Conservation (phyloP, 2,888 invertebrate genomes). For the Lycophotia porphyrea region DNA sequence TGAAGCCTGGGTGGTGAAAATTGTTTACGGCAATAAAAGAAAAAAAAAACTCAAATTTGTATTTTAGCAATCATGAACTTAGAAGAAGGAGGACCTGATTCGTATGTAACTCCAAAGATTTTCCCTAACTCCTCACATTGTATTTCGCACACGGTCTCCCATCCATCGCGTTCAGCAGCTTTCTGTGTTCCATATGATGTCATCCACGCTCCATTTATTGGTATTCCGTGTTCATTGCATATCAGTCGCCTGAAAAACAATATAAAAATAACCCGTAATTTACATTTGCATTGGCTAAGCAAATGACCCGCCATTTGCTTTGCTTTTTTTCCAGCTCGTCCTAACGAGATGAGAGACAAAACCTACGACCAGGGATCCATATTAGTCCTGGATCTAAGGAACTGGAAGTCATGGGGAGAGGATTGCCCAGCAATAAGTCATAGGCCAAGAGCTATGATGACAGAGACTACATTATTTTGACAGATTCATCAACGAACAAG, state of each 20-base stretch:
- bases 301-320: background rate
- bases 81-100: constrained; percentile 61
- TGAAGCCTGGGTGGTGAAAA: background rate
- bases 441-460: background rate
- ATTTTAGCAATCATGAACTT: constrained; percentile 56
- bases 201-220: constrained; percentile 65
- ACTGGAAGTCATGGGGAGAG: background rate
- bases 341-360: background rate
- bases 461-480: background rate
- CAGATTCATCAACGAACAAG: background rate
- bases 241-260: constrained; percentile 67
- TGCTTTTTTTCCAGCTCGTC: background rate
- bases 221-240: constrained; percentile 69
- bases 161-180: constrained; percentile 65
- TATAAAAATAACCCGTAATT: too few relatives aligned
- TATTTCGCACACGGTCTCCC: constrained; percentile 58
- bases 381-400: background rate
- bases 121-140: constrained; percentile 64
- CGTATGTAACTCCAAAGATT: constrained; percentile 61
- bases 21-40: background rate
- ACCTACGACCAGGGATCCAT: background rate
- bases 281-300: too few relatives aligned
- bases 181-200: constrained; percentile 67
- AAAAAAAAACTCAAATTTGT: background rate
- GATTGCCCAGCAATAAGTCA: background rate